Evolutionary conservation across 2,797 vertebrate species (phyloP).

Genomic region (Hoplostethus atlanticus): DNA sequence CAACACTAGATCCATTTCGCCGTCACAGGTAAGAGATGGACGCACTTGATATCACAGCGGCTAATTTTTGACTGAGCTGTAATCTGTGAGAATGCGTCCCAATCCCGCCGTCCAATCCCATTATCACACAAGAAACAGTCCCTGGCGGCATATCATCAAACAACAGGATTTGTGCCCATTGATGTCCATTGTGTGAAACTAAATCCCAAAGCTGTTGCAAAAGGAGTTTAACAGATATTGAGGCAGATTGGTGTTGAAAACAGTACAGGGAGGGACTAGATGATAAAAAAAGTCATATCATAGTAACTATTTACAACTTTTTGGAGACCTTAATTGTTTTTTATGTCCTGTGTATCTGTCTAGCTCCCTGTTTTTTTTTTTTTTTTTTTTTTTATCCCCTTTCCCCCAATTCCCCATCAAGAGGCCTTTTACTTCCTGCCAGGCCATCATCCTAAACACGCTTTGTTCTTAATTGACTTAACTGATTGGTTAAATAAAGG

Average conservation of each 20-base stretch:
- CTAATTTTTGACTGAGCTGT: constrained; percentile 35
- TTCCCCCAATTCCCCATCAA: no score
- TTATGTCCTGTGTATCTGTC: no score
- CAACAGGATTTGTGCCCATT: constrained; percentile 52
- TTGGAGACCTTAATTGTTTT: no score
- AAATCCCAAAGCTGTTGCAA: constrained; percentile 51
- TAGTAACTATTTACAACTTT: constrained; percentile 15
- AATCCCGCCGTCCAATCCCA: constrained; percentile 60
- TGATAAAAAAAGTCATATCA: constrained; percentile 11
- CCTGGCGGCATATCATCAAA: constrained; percentile 64
- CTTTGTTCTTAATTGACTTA: no score
- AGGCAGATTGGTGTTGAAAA: constrained; percentile 58
- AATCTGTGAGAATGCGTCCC: constrained; percentile 43
- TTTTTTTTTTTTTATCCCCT: no score
- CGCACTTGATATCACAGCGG: constrained; percentile 35
- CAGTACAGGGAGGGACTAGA: not conserved
- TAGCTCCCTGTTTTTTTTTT: no score
- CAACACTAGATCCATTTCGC: constrained; percentile 50
- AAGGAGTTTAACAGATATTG: constrained; percentile 48
- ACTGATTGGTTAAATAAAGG: no score
- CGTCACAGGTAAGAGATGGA: constrained; percentile 54
- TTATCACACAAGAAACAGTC: constrained; percentile 57
- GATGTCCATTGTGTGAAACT: constrained; percentile 61
- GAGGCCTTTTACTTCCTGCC: no score
- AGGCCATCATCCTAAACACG: no score